Conservation (phyloP, 2,113 vertebrate species). For the Chrysochloris asiatica region DNA sequence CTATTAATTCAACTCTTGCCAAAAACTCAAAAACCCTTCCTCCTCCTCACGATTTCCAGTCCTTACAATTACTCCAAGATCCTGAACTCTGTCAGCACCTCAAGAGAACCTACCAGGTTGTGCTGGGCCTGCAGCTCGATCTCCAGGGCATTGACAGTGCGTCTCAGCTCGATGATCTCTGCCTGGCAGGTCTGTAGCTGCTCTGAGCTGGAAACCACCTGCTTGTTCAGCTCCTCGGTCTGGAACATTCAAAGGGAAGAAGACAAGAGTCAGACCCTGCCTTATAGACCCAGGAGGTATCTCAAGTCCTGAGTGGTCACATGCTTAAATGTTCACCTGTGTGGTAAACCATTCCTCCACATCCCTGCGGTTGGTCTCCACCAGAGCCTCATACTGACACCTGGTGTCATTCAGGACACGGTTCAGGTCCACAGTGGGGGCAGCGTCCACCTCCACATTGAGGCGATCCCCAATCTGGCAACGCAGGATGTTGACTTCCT, state of each 20-base stretch:
- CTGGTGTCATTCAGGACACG: slow-evolving; percentile 80
- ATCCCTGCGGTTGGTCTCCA: slow-evolving; percentile 83
- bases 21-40: not conserved
- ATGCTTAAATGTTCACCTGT: slow-evolving; percentile 81
- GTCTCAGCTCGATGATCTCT: slow-evolving; percentile 84
- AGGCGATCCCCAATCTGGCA: slow-evolving; percentile 85
- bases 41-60: not conserved
- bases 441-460: slow-evolving; percentile 88
- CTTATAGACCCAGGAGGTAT: fast-evolving
- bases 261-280: not conserved
- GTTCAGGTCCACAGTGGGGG: slow-evolving; percentile 84
- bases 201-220: slow-evolving; percentile 81
- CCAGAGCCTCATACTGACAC: slow-evolving; percentile 85
- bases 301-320: not conserved
- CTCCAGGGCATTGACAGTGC: slow-evolving; percentile 81
- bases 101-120: slow-evolving; percentile 86
- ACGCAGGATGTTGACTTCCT: slow-evolving; percentile 79
- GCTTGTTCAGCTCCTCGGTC: slow-evolving; percentile 80
- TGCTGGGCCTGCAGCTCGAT: no score
- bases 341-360: slow-evolving; percentile 87
- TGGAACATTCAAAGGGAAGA: slow-evolving; percentile 1
- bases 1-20: not conserved
- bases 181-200: slow-evolving; percentile 81
- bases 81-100: not conserved
- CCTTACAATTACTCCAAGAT: not conserved